Percentiles rank a stretch among this genome's conserved stretches.
phyloP scores from a whole-genome alignment of 1,140 invertebrate species.

The Druon quercuslanigerum region DNA sequence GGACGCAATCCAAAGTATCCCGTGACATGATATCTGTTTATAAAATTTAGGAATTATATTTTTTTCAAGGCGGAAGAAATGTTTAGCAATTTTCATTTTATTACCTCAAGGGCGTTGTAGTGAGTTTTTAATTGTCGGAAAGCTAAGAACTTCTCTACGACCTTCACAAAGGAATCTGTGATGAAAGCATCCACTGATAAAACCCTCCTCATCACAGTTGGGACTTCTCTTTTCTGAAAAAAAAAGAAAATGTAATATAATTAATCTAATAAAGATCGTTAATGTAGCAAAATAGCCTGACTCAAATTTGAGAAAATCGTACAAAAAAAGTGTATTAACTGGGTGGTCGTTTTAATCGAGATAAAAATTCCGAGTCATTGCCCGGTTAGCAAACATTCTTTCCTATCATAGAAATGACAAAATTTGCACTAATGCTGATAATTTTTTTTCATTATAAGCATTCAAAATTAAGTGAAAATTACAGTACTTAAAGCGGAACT shows the following conservation, averaged over 20 bases:
- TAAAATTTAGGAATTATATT: slow-evolving; percentile 30
- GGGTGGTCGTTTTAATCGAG: too few relatives aligned
- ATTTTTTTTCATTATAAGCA: too few relatives aligned
- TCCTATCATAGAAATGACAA: too few relatives aligned
- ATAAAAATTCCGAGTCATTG: too few relatives aligned
- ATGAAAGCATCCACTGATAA: slow-evolving; percentile 79
- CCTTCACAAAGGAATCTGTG: slow-evolving; percentile 80
- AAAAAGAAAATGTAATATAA: neutral
- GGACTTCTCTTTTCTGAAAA: slow-evolving; percentile 73
- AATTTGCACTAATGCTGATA: too few relatives aligned
- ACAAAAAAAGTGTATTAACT: too few relatives aligned
- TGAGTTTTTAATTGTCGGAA: slow-evolving; percentile 79
- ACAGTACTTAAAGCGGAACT: too few relatives aligned
- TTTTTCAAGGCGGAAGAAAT: slow-evolving; percentile 1
- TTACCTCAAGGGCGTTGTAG: slow-evolving; percentile 83
- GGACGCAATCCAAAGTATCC: slow-evolving; percentile 87
- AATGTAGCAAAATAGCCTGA: too few relatives aligned
- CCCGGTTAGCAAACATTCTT: too few relatives aligned
- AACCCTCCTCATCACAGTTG: slow-evolving; percentile 75
- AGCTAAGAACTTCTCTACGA: slow-evolving; percentile 76
- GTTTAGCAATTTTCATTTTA: neutral
- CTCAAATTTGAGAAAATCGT: too few relatives aligned
- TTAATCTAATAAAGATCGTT: neutral
- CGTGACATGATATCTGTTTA: slow-evolving; percentile 89
- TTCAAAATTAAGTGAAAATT: too few relatives aligned